phyloP scores from a whole-genome alignment of 1,140 invertebrate genomes.

The Lordiphosa clarofinis region DNA sequence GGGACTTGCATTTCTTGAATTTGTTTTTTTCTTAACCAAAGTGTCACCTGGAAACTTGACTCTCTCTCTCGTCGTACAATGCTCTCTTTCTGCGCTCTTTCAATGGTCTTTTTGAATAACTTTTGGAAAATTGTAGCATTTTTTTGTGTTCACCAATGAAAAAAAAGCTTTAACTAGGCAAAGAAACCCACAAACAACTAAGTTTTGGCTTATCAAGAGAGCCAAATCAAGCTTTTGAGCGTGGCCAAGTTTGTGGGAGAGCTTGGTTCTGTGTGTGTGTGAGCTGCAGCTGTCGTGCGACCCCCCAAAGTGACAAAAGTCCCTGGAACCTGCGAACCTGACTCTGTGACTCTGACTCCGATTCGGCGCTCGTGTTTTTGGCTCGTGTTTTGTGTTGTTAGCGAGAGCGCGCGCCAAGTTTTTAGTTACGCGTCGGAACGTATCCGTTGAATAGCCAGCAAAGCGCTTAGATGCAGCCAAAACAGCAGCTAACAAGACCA shows the following conservation, averaged over 20 bases:
- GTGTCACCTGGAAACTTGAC: constrained; percentile 37
- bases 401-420: constrained; percentile 72
- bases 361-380: constrained; percentile 31
- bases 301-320: constrained; percentile 51
- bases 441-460: constrained; percentile 68
- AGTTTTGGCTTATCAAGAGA: constrained; percentile 13
- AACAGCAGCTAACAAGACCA: constrained; percentile 33
- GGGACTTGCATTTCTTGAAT: constrained; percentile 11
- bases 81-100: constrained; percentile 3
- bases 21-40: constrained; percentile 25
- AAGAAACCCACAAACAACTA: constrained; percentile 9
- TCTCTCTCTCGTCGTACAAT: constrained; percentile 12
- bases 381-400: constrained; percentile 46
- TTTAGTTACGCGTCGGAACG: constrained; percentile 74
- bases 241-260: background rate
- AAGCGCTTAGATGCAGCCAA: constrained; percentile 66
- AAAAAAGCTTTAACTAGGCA: constrained; percentile 31
- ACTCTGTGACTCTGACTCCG: constrained; percentile 11
- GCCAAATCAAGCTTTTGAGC: constrained; percentile 32
- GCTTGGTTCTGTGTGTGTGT: too few species aligned
- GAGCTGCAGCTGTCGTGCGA: constrained; percentile 29
- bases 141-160: constrained; percentile 24
- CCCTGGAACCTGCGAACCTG: constrained; percentile 23
- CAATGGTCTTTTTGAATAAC: too few species aligned
- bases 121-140: constrained; percentile 16